Evolutionary conservation across 1,140 invertebrate genomes (phyloP).

Genomic region (Ceratoteleas bidentatus): DNA sequence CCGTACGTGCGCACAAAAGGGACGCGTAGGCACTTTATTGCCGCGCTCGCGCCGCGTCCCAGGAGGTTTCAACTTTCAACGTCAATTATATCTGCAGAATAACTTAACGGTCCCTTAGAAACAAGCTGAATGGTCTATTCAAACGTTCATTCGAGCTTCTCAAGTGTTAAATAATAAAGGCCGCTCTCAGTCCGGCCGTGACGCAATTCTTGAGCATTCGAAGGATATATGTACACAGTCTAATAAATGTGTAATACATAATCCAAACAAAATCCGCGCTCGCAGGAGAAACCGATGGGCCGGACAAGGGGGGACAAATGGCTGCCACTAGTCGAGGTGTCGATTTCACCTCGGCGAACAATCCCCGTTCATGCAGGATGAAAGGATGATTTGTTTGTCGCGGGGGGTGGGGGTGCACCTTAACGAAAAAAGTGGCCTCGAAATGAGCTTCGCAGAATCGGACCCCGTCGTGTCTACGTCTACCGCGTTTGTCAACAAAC

Average conservation of each 20-base stretch:
- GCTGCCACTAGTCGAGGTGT: constrained; percentile 57
- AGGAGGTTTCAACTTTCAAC: constrained; percentile 77
- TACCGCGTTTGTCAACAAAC: not conserved
- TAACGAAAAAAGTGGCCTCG: constrained; percentile 12
- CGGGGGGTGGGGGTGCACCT: constrained; percentile 5
- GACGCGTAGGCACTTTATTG: constrained; percentile 74
- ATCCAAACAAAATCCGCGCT: constrained; percentile 57
- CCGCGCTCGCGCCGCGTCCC: constrained; percentile 72
- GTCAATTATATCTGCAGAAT: constrained; percentile 81
- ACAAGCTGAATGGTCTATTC: constrained; percentile 81
- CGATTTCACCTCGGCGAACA: constrained; percentile 52
- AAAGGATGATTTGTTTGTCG: constrained; percentile 52
- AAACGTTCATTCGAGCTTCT: constrained; percentile 78
- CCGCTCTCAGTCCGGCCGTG: constrained; percentile 72
- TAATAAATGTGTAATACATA: constrained; percentile 65
- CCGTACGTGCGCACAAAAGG: constrained; percentile 60
- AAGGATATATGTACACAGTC: constrained; percentile 63
- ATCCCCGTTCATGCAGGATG: constrained; percentile 32
- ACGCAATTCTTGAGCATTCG: constrained; percentile 73
- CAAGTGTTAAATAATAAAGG: constrained; percentile 81
- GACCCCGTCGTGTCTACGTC: not conserved
- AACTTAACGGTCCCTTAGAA: constrained; percentile 81
- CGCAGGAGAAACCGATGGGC: not conserved
- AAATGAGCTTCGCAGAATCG: constrained; percentile 28
- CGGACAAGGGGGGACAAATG: constrained; percentile 11